Evolutionary conservation across 2,888 invertebrate genomes (phyloP), one percentile per base, ranked within the genome.

Genomic region (Antheraea yamamai): DNA sequence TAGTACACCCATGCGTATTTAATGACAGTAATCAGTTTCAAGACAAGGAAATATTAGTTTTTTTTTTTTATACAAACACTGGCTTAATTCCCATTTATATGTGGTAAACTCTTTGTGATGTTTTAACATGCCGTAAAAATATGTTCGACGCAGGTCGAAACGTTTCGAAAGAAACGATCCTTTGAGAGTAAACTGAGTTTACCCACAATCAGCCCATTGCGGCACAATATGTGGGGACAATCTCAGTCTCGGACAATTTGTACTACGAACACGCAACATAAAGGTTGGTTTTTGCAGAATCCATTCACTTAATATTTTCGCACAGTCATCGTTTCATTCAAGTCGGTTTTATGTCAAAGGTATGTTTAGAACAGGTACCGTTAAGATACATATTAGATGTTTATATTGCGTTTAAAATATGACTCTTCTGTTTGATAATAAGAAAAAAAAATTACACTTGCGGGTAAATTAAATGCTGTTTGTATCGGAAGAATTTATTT

Each of bases 191-290:
- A 70, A 70, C 70, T 70, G 64, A 66, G 30, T 66, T 66, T 66
- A 66, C 26, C 64, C 64, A 70, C 39, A 70, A 70, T 70, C 70
- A 70, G 70, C 70, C 39, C 39, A 70, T 70, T 39, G 20, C 70
- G 39, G 35, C n/a, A n/a, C n/a, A 68, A 55, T 16, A 64, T 64
- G 52, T 66, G 66, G 66, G 47, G 30, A 74, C 73, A 64, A 74
- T 64, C 71, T 61, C 72, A 6, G 30, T 20, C 47, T 70, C 39
- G 39, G 70, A 39, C 71, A 75, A 77, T 78, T 77, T 73, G 75
- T 77, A 78, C 71, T 74, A 73, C 61, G 75, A 74, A 77, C 78
- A 78, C 78, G 78, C 68, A 75, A 75, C 74, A 70, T 72, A 23
- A 77, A 77, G 76, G 77, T 74, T 75, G 73, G 75, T 76, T 77